These are phyloP conservation scores for Ctenomys sociabilis DNA, from an alignment of 2,113 vertebrate genomes.

Conservation along the genomic window DNA sequence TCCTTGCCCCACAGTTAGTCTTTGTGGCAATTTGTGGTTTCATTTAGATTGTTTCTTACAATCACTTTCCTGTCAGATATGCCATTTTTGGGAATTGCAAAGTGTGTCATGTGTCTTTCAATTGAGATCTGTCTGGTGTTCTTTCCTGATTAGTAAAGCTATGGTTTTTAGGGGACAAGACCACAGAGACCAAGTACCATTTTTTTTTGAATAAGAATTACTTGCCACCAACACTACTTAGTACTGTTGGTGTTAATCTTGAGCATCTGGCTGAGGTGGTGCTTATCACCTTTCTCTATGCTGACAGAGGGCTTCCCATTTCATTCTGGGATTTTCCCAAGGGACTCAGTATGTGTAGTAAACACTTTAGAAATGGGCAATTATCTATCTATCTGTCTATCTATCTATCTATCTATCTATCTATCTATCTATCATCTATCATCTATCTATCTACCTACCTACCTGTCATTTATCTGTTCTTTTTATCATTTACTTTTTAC, in stretches of 20 bases:
- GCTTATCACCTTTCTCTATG: neutral
- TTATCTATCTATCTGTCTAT: too few species aligned
- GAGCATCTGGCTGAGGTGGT: neutral
- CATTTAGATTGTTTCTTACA: neutral
- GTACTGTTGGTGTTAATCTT: neutral
- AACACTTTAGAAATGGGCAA: neutral
- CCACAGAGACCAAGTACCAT: neutral
- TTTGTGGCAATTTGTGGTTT: neutral
- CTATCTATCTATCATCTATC: too few species aligned
- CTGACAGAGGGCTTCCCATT: neutral
- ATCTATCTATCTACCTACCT: neutral
- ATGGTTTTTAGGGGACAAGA: neutral
- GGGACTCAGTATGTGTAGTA: neutral
- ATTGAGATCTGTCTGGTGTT: neutral
- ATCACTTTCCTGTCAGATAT: neutral
- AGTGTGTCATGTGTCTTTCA: neutral
- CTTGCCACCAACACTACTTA: neutral
- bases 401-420: too few species aligned
- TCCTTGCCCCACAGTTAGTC: too few species aligned
- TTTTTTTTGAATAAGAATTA: neutral
- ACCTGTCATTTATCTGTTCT: neutral
- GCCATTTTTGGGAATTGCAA: neutral
- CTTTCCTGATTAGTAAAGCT: neutral
- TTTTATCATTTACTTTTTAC: conserved; percentile 13
- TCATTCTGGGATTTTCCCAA: neutral